Evolutionary conservation across 37 sponge, comb jelly and placozoan genomes (phyloP).

Genomic region (Dysidea cf. avara): DNA sequence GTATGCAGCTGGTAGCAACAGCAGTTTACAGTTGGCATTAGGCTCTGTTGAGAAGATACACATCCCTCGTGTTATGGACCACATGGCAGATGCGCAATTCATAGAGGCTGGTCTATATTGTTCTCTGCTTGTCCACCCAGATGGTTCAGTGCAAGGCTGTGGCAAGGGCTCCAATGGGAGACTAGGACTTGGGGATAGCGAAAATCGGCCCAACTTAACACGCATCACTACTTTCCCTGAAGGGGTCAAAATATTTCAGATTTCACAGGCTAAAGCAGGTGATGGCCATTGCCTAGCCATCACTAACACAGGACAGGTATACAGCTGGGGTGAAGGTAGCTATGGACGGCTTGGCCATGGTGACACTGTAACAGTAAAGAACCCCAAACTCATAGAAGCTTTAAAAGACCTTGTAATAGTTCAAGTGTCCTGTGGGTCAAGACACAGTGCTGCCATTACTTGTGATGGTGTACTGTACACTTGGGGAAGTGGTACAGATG

Average conservation of each 20-base stretch:
- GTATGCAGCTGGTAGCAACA: constrained; percentile 80
- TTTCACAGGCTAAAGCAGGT: constrained; percentile 71
- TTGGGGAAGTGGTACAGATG: constrained; percentile 92
- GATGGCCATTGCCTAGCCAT: constrained; percentile 87
- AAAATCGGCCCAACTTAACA: constrained; percentile 51
- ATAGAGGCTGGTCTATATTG: constrained; percentile 93
- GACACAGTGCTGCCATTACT: constrained; percentile 91
- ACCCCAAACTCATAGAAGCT: constrained; percentile 69
- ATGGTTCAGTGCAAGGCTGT: constrained; percentile 81
- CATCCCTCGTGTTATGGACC: constrained; percentile 34
- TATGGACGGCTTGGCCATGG: constrained; percentile 92
- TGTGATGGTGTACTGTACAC: constrained; percentile 82
- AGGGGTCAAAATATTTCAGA: constrained; percentile 18
- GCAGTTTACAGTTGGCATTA: constrained; percentile 84
- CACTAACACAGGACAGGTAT: constrained; percentile 67
- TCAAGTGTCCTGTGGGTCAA: constrained; percentile 76
- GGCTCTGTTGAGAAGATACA: constrained; percentile 71
- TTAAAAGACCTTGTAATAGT: constrained; percentile 51
- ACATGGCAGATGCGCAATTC: constrained; percentile 59
- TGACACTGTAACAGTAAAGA: constrained; percentile 64
- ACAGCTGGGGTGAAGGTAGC: constrained; percentile 95
- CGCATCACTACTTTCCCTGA: constrained; percentile 46
- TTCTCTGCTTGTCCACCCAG: constrained; percentile 64
- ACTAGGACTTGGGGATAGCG: constrained; percentile 73
- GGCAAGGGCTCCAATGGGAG: constrained; percentile 93